Evolutionary conservation across 2,888 invertebrate genomes (phyloP), one percentile per base, ranked within the genome.

Genomic region (Bruchidius siliquastri): DNA sequence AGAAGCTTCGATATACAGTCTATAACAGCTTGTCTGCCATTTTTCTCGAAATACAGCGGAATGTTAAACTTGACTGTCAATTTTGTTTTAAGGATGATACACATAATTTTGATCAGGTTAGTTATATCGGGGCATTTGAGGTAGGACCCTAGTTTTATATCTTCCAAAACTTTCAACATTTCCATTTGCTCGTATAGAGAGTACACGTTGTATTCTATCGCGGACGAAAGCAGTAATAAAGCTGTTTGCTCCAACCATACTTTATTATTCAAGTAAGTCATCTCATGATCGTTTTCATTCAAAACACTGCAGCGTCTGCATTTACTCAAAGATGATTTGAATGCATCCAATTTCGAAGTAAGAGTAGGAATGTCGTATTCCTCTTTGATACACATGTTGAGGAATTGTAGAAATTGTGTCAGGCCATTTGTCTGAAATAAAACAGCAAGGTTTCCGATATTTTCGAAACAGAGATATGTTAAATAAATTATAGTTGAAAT

Each of bases 101-200:
- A 73, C 71, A 83, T 72, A 72, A 83, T 80, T 0, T 21, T 87
- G 75, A 74, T 84, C 78, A 83, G 67, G 71, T 76, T 76, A 0
- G 85, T 83, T 78, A 90, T 89, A 80, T 89, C 85, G 0, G 90
- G 87, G 32, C 82, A 75, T 6, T 82, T 82, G 74, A 92, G 88
- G 78, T 90, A 90, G 76, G 88, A 87, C 49, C 88, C 89, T 78
- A 92, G 89, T 72, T 90, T 88, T 0, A 90, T 87, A 22, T 88
- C 87, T 71, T 89, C 88, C 67, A 93, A 85, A 75, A 89, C 88
- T 71, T 88, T 87, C 0, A 94, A 84, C 77, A 93, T 90, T 79
- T 90, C 88, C 49, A 90, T 88, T 83, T 92, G 92, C 80, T 91
- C 89, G 78, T 88, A 88, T 0, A 90, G 88, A 72, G 92, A 93